Conservation (phyloP, 2,888 invertebrate genomes). For the Sepiola atlantica region DNA sequence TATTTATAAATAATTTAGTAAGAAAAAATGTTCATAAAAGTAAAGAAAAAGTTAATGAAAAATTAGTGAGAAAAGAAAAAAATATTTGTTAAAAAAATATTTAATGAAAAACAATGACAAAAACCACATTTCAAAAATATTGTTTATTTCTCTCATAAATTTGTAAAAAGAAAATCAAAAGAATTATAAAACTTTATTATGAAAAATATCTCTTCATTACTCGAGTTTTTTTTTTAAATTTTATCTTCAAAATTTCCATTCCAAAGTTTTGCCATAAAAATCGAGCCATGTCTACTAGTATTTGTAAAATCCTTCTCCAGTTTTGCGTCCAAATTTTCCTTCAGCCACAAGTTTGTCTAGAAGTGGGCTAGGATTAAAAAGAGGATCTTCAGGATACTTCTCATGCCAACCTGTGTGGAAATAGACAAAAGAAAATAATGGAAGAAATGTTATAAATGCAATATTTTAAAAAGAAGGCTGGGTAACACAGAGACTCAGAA, state of each 20-base stretch:
- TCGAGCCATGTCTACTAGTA: constrained; percentile 74
- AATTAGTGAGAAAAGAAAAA: neutral
- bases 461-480: too few species aligned
- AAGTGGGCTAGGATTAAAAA: constrained; percentile 80
- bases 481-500: too few species aligned
- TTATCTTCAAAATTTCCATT: neutral
- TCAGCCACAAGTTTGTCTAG: constrained; percentile 83
- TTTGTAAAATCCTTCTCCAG: constrained; percentile 90
- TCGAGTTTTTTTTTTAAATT: neutral
- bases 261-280: neutral
- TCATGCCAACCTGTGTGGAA: constrained; percentile 81
- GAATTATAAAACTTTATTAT: neutral
- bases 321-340: constrained; percentile 87
- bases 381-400: constrained; percentile 82
- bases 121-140: neutral
- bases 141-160: neutral
- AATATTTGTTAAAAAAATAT: neutral
- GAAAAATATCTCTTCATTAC: neutral
- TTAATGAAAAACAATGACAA: neutral
- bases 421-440: constrained; percentile 43
- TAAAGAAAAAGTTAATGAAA: neutral
- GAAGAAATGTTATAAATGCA: neutral
- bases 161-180: neutral
- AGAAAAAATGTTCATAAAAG: neutral
- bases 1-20: too few species aligned